Conservation (phyloP, 2,797 vertebrate genomes). For the Phataginus tricuspis region DNA sequence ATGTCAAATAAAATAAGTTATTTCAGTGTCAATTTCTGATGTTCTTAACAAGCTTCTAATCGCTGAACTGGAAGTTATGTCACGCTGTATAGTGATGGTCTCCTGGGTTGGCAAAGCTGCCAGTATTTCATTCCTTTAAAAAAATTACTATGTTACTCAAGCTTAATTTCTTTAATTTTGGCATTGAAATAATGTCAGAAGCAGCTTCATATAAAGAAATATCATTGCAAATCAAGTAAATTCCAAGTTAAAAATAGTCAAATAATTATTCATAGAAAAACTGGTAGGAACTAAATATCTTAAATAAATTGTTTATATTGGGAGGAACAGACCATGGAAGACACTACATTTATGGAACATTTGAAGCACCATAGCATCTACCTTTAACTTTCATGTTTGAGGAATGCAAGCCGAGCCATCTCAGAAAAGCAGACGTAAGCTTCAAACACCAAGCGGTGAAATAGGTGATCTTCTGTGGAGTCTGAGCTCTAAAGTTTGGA, state of each 20-base stretch:
- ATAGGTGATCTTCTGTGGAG: neutral
- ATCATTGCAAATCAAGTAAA: neutral
- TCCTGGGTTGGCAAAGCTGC: conserved; percentile 43
- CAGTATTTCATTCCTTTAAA: conserved; percentile 28
- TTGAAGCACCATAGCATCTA: neutral
- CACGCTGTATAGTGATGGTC: conserved; percentile 51
- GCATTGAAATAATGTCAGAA: conserved; percentile 11
- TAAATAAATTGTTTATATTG: neutral
- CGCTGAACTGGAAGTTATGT: conserved; percentile 51
- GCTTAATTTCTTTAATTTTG: conserved; percentile 59
- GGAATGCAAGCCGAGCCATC: neutral
- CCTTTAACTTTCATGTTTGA: neutral
- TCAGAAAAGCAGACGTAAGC: neutral
- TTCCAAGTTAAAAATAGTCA: neutral
- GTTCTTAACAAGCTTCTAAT: conserved; percentile 73
- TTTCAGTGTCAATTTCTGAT: conserved; percentile 75
- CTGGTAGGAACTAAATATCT: neutral
- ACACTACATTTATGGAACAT: neutral
- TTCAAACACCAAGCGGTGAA: neutral
- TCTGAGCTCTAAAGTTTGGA: neutral
- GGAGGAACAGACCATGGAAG: neutral
- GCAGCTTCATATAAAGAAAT: neutral
- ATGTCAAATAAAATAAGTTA: conserved; percentile 82
- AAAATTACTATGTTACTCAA: conserved; percentile 41
- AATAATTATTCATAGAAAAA: neutral